Percentiles rank a stretch among this genome's conserved stretches.
Evolutionary conservation across 2,888 invertebrate species (phyloP).

Genomic region (Hydropsyche betteni): DNA sequence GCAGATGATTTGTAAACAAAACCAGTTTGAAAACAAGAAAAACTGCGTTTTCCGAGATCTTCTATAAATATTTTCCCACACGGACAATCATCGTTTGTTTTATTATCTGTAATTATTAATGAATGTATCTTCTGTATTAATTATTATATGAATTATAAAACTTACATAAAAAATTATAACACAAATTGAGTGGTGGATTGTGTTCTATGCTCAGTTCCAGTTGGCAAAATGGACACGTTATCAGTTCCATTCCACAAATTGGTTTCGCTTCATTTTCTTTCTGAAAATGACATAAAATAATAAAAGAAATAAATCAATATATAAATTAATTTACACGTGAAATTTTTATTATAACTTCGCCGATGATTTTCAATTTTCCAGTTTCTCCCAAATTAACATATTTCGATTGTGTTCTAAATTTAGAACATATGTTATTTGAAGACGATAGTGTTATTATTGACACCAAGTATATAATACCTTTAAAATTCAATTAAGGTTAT

Average conservation of each 20-base stretch:
- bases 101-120: slow-evolving; percentile 37
- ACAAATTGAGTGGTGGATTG: slow-evolving; percentile 37
- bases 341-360: not conserved
- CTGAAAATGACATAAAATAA: too few species aligned
- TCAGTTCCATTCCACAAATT: slow-evolving; percentile 44
- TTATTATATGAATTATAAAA: too few species aligned
- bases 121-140: too few species aligned
- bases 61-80: slow-evolving; percentile 46
- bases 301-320: not conserved
- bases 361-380: not conserved
- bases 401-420: slow-evolving; percentile 7
- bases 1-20: too few species aligned
- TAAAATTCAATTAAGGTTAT: not conserved
- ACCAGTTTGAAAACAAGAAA: not conserved
- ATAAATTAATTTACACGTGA: not conserved
- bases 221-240: slow-evolving; percentile 50
- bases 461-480: not conserved
- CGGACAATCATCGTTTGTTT: slow-evolving; percentile 40
- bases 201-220: slow-evolving; percentile 42
- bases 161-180: too few species aligned
- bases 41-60: slow-evolving; percentile 41
- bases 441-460: not conserved
- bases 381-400: slow-evolving; percentile 10
- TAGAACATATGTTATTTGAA: not conserved
- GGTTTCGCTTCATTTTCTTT: not conserved